Base-by-base conservation (phyloP, 2,113 vertebrate species). In the Promerops cafer region DNA sequence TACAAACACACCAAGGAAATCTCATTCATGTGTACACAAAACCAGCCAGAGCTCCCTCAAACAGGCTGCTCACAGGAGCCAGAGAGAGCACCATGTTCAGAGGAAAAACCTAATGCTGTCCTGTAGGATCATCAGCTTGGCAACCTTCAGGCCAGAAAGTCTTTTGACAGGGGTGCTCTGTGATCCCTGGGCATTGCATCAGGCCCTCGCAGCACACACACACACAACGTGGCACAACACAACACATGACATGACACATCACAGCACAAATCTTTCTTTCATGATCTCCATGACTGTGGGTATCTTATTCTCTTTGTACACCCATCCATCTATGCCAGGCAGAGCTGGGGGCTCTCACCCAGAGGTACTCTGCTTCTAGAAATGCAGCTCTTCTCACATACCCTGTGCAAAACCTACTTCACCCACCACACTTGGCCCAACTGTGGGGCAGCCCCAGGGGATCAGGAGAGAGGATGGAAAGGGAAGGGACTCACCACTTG, bases 401-500 rank as follows among this genome's bases (percentile, higher is more conserved):
- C 52, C 42, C 75, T 66, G 39, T 14, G 30, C 49, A 54, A 45
- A 68, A 53, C 33, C 83, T 81, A 3, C 57, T 40, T 75, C 60
- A 93, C 56, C 64, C 64, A 66, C 40, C 9, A 7, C 76, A 10
- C 35, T 6, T 6, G 4, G 47, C 68, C 69, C 60, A 44, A 3
- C 27, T 40, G 17, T 4, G 16, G 18, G 44, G 71, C 35, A 87
- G 57, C 61, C 72, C 84, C 45, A 59, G 13, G 83, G 85, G 33
- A 59, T 27, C 0, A 2, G 12, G 45, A 69, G 24, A 83, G 8
- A 81, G 17, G 69, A 37, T 11, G 30, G 59, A 56, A 71, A 90
- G 35, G 40, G 42, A 79, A 53, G 35, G 21, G 30, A 95, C 98
- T 98, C 97, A 99, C 99, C 99, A 95, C 98, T 89, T 83, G 98